Evolutionary conservation across 2,888 invertebrate genomes (phyloP), one percentile per base, ranked within the genome.

Genomic region (Tetheella fluctuosa): DNA sequence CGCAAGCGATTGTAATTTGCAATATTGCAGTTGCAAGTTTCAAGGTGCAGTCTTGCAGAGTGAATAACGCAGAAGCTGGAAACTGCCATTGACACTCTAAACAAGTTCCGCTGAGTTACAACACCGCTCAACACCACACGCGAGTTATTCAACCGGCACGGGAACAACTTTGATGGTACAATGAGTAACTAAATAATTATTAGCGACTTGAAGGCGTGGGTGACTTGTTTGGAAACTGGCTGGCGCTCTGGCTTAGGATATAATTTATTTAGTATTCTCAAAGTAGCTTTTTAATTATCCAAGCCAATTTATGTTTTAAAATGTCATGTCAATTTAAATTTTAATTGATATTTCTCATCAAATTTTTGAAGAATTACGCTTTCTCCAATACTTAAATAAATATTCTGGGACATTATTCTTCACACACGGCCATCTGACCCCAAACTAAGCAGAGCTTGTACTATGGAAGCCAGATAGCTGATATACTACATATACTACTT

Each of bases 21-120:
- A 48, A 34, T 39, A n/a, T 20, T n/a, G 20, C 48, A 48, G 20
- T 48, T 48, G 17, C 17, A 80, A 80, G 71, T 80, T 70, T 20
- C 48, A 48, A n/a, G 20, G 48, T 69, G 68, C 73, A 65, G 72
- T 73, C 70, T 78, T 73, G 71, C 64, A 60, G 68, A 76, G 77
- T 80, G 79, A 76, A 81, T 78, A 83, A 76, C 74, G 70, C 71
- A 68, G 73, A 72, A 78, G 71, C 73, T 68, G 66, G 68, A 71
- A 74, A 75, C 76, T 79, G 83, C 76, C 83, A 84, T 81, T 81
- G 85, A 83, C 84, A 84, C 83, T 76, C 73, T 78, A 77, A 80
- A 77, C 81, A 81, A 85, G 82, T 83, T 80, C 74, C 75, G 70
- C 79, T 73, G 81, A 84, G 76, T 80, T 83, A 70, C 76, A 68